Percentiles rank a stretch among this genome's conserved stretches.
phyloP scores from a whole-genome alignment of 2,888 invertebrate species.

The Cataglyphis albicans region DNA sequence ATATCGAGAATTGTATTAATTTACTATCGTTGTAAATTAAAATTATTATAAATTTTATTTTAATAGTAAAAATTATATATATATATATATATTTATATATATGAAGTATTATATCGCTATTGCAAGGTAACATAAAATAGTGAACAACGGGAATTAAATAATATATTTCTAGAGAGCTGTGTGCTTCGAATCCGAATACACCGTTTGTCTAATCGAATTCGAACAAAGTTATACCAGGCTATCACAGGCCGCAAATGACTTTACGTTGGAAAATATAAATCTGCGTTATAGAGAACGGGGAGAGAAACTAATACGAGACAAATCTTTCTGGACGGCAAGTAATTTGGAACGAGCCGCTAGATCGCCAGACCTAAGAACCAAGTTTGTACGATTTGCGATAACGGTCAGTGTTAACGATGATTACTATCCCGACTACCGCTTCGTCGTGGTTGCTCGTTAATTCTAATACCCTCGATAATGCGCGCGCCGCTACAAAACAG shows the following conservation, averaged over 20 bases:
- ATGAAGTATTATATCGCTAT: conserved; percentile 3
- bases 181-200: neutral
- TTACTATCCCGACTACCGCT: conserved; percentile 29
- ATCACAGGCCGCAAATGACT: conserved; percentile 1
- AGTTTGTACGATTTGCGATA: conserved; percentile 37
- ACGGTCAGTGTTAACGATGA: conserved; percentile 44
- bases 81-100: conserved; percentile 26
- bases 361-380: conserved; percentile 38
- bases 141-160: conserved; percentile 10
- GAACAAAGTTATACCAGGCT: conserved; percentile 3
- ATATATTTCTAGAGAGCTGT: neutral
- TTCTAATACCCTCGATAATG: conserved; percentile 48
- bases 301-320: conserved; percentile 71
- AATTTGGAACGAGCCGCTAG: conserved; percentile 61
- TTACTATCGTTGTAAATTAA: conserved; percentile 33
- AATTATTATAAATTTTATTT: conserved; percentile 37
- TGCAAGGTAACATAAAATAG: neutral
- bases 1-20: conserved; percentile 17
- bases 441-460: conserved; percentile 48
- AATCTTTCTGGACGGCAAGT: conserved; percentile 64
- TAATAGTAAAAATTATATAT: conserved; percentile 12
- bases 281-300: conserved; percentile 49
- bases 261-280: conserved; percentile 45
- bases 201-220: conserved; percentile 11
- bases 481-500: conserved; percentile 41